Conservation (phyloP, 2,797 vertebrate species). For the Arrhamphus sclerolepis region DNA sequence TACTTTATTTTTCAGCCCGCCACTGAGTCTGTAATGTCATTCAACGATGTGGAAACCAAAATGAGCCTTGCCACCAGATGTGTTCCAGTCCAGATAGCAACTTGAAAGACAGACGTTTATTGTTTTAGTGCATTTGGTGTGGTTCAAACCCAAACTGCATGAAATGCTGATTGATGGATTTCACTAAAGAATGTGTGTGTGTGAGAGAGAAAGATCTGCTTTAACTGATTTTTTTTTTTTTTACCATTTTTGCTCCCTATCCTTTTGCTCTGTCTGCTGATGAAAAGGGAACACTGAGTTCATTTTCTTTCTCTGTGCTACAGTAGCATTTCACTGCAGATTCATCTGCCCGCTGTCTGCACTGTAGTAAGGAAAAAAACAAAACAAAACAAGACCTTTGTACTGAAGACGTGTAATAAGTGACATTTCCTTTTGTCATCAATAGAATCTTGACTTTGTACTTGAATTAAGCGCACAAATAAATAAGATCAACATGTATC, state of each 20-base stretch:
- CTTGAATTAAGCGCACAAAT: slow-evolving; percentile 24
- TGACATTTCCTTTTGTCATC: slow-evolving; percentile 41
- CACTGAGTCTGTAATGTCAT: slow-evolving; percentile 78
- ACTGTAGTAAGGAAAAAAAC: slow-evolving; percentile 20
- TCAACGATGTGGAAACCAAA: slow-evolving; percentile 80
- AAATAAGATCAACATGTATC: slow-evolving; percentile 16
- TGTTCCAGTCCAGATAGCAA: slow-evolving; percentile 81
- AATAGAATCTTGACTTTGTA: slow-evolving; percentile 29
- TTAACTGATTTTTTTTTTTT: slow-evolving; percentile 75
- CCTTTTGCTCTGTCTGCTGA: slow-evolving; percentile 44
- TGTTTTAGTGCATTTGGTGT: slow-evolving; percentile 82
- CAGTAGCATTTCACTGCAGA: slow-evolving; percentile 55
- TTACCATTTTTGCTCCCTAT: slow-evolving; percentile 66
- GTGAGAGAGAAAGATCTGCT: slow-evolving; percentile 52
- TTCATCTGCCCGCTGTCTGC: slow-evolving; percentile 49
- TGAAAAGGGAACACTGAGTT: slow-evolving; percentile 44
- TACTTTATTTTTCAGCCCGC: slow-evolving; percentile 74
- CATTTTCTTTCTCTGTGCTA: slow-evolving; percentile 43
- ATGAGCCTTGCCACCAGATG: slow-evolving; percentile 82
- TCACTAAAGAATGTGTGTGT: slow-evolving; percentile 72
- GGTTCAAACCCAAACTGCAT: slow-evolving; percentile 79
- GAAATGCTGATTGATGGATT: slow-evolving; percentile 82
- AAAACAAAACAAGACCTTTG: neutral
- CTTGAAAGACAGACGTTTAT: slow-evolving; percentile 86
- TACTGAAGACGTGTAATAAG: slow-evolving; percentile 9